Evolutionary conservation across 2,113 vertebrate genomes (phyloP).

Genomic region (Cyprinus carpio): DNA sequence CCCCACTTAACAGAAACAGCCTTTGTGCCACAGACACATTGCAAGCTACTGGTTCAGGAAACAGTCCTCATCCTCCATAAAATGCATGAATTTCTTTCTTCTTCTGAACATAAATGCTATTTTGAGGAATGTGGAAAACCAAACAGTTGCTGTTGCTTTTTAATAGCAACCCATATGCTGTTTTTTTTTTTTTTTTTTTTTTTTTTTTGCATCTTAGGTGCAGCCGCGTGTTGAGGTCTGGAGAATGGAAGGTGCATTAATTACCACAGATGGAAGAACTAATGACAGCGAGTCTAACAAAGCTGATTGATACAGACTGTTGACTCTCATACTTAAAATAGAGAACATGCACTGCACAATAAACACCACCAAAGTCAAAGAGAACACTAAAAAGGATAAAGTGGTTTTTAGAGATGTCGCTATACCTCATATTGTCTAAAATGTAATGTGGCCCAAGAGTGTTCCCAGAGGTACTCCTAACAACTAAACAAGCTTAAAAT

Average conservation of each 20-base stretch:
- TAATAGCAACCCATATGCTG: constrained; percentile 55
- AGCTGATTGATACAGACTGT: constrained; percentile 11
- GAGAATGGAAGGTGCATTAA: constrained; percentile 37
- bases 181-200: constrained; percentile 31
- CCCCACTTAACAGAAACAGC: too few species aligned
- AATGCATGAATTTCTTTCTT: too few species aligned
- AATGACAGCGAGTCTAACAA: constrained; percentile 14
- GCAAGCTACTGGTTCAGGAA: too few species aligned
- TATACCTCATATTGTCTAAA: too few species aligned
- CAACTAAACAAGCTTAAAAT: too few species aligned
- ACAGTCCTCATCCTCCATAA: too few species aligned
- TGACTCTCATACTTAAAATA: constrained; percentile 14
- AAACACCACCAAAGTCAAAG: constrained; percentile 24
- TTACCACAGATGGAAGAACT: constrained; percentile 37
- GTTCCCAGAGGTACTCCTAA: too few species aligned
- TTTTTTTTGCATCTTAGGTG: constrained; percentile 31
- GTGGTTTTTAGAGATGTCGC: not conserved
- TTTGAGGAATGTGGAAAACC: too few species aligned
- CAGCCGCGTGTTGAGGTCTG: not conserved
- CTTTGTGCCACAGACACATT: too few species aligned
- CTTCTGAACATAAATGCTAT: too few species aligned
- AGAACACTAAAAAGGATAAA: not conserved
- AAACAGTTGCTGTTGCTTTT: not conserved
- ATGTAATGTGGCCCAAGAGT: not conserved
- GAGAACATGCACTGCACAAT: not conserved